A percentile compares a stretch with the other conserved stretches of the same genome.
These are phyloP conservation scores for Antigone vipio DNA, from an alignment of 2,113 vertebrate genomes.

Conservation along the genomic window DNA sequence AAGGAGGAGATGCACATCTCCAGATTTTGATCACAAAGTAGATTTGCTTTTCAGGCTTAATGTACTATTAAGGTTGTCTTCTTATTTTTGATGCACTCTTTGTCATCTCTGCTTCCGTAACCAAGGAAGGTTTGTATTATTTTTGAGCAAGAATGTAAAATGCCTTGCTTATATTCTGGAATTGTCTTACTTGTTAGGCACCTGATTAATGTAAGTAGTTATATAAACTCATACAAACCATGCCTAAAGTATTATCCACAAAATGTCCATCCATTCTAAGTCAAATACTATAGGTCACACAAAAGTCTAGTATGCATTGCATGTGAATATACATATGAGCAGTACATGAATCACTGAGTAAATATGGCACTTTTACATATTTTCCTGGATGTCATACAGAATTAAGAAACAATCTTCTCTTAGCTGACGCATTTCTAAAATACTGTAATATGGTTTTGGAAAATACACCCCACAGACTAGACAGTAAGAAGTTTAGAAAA, in stretches of 20 bases:
- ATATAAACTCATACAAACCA: slow-evolving; percentile 1
- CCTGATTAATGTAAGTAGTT: slow-evolving; percentile 17
- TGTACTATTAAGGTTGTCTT: background rate
- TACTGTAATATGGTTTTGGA: slow-evolving; percentile 21
- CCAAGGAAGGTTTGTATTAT: background rate
- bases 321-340: slow-evolving; percentile 26
- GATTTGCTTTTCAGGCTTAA: background rate
- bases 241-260: slow-evolving; percentile 7
- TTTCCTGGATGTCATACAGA: slow-evolving; percentile 40
- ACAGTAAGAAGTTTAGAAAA: slow-evolving; percentile 63
- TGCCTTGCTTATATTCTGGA: background rate
- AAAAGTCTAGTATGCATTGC: background rate
- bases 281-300: background rate
- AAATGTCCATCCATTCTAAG: background rate
- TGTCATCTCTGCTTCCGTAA: background rate
- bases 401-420: slow-evolving; percentile 46
- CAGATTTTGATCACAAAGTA: background rate
- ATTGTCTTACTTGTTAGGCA: slow-evolving; percentile 26
- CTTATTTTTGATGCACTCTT: background rate
- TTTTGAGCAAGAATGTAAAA: slow-evolving; percentile 21
- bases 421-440: slow-evolving; percentile 58
- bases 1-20: background rate
- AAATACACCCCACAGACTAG: slow-evolving; percentile 35
- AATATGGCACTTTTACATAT: slow-evolving; percentile 53
- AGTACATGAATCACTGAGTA: slow-evolving; percentile 37